phyloP scores from a whole-genome alignment of 2,888 invertebrate genomes.

The Leucania comma region DNA sequence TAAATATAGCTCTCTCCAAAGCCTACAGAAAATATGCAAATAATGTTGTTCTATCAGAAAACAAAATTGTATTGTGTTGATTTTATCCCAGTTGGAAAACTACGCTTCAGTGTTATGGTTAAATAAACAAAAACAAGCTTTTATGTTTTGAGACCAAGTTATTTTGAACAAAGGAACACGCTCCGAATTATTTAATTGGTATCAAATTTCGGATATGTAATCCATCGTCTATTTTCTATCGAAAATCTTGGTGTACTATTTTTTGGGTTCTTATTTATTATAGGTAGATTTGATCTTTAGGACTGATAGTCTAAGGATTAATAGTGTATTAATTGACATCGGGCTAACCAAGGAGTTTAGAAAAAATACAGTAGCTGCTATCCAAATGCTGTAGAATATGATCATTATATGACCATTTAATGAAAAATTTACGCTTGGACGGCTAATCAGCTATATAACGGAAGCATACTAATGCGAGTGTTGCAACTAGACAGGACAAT shows the following conservation, averaged over 20 bases:
- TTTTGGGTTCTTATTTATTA: background rate
- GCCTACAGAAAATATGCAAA: conserved; percentile 52
- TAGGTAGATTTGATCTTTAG: background rate
- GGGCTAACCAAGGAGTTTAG: too few species aligned
- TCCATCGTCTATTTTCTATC: background rate
- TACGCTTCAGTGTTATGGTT: conserved; percentile 13
- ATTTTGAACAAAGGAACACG: conserved; percentile 14
- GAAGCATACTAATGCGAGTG: too few species aligned
- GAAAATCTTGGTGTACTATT: background rate
- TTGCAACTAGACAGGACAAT: too few species aligned
- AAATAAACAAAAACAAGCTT: conserved; percentile 30
- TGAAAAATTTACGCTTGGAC: too few species aligned
- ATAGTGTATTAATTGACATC: too few species aligned
- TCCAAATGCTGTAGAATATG: too few species aligned
- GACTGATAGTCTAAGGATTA: too few species aligned
- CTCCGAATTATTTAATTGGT: conserved; percentile 35
- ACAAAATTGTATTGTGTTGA: conserved; percentile 45
- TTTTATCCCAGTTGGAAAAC: conserved; percentile 31
- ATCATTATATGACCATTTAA: too few species aligned
- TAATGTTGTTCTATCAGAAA: conserved; percentile 37
- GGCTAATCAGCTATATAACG: too few species aligned
- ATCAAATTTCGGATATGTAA: conserved; percentile 19
- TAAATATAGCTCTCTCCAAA: conserved; percentile 34
- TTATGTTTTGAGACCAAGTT: conserved; percentile 20
- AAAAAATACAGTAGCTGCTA: too few species aligned